Evolutionary conservation across 2,888 invertebrate genomes (phyloP).

Genomic region (Pocota personata): DNA sequence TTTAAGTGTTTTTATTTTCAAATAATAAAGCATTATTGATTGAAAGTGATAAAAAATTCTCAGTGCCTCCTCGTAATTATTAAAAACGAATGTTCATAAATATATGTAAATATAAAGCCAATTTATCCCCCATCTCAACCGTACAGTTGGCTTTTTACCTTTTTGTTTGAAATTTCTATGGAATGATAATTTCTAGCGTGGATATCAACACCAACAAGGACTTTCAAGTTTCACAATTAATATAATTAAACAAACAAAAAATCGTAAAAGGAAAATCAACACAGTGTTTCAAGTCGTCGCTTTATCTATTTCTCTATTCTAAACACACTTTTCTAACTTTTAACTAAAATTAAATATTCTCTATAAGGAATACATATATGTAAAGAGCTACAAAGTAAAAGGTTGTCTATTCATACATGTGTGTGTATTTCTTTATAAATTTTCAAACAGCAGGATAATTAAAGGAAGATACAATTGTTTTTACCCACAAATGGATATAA

Average conservation of each 20-base stretch:
- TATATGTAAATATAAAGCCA: slow-evolving; percentile 22
- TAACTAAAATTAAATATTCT: slow-evolving; percentile 33
- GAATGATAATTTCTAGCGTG: slow-evolving; percentile 35
- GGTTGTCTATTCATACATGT: slow-evolving; percentile 23
- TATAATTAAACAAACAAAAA: not conserved
- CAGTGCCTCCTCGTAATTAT: slow-evolving; percentile 58
- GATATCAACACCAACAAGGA: slow-evolving; percentile 39
- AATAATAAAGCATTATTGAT: slow-evolving; percentile 52
- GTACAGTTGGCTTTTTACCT: slow-evolving; percentile 22
- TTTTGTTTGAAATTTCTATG: slow-evolving; percentile 24
- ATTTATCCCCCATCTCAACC: slow-evolving; percentile 25
- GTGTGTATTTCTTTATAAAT: slow-evolving; percentile 2
- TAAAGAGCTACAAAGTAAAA: not conserved
- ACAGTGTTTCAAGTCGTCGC: slow-evolving; percentile 68
- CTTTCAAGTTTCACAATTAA: slow-evolving; percentile 30
- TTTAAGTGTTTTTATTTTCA: slow-evolving; percentile 10
- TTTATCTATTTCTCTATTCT: slow-evolving; percentile 61
- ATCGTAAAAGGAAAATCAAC: slow-evolving; percentile 8
- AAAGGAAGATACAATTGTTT: slow-evolving; percentile 1
- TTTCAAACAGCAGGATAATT: slow-evolving; percentile 2
- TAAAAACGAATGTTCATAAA: slow-evolving; percentile 27
- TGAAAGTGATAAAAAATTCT: slow-evolving; percentile 67
- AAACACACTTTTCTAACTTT: slow-evolving; percentile 23
- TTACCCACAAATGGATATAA: slow-evolving; percentile 38
- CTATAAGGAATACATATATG: slow-evolving; percentile 17